Evolutionary conservation across 2,888 invertebrate species (phyloP), one percentile per base, ranked within the genome.

Genomic region (Thera obeliscata): DNA sequence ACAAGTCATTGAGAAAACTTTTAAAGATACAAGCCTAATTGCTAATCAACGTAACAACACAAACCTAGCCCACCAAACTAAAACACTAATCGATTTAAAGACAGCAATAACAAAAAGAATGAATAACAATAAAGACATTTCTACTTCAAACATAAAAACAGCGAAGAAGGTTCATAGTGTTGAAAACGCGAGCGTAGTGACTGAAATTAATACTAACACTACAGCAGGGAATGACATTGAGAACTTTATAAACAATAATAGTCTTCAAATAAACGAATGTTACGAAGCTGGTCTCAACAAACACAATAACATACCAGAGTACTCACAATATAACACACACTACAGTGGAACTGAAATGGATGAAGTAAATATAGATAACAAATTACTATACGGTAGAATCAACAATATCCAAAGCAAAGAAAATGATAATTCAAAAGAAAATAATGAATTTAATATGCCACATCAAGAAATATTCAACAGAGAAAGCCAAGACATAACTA

Each of bases 271-370:
- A 7, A n/a, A 3, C 0, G 43, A n/a, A 54, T 2, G 11, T 61
- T 52, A 33, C 5, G 60, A 22, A 11, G 9, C 43, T 43, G 35
- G 12, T 46, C 48, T 12, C 1, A 33, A n/a, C 36, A 35, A 55
- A 22, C 2, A 4, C 4, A 35, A 46, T 69, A 3, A 83, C 36
- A 74, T 4, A 12, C 6, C 77, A 12, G 79, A 74, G 2, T 76
- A 74, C 35, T 81, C 81, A 0, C 76, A 84, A 69, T 72, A 76
- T 35, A 73, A 73, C 22, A 81, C 82, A 0, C 84, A 88, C 61
- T 78, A 80, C 0, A 88, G 88, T 67, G 79, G 81, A 70, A 88
- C 85, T 43, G 88, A 88, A 68, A 62, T 54, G 2, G 66, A 67
- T 36, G 71, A 79, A 2, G 66, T 85, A 3, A 5, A 65, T 0